Evolutionary conservation across 2,797 vertebrate genomes (phyloP).

Genomic region (Cyclura pinguis): DNA sequence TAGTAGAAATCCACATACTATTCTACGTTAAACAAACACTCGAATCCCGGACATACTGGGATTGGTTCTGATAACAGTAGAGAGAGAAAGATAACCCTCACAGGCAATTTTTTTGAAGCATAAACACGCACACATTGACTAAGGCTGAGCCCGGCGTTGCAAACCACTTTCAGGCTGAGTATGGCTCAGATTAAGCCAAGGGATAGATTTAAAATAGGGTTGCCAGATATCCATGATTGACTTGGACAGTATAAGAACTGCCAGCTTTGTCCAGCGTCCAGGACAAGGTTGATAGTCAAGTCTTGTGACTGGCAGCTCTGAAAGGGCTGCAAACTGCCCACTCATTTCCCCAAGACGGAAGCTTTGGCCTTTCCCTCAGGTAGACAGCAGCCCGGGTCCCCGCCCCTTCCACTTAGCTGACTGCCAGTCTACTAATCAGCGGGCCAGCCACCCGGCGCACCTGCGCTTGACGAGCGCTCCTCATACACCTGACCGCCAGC

Average conservation of each 20-base stretch:
- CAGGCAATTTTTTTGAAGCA: too few relatives aligned
- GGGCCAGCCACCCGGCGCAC: constrained; percentile 46
- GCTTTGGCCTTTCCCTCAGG: neutral
- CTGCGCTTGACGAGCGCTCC: constrained; percentile 50
- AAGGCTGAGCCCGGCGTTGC: constrained; percentile 9
- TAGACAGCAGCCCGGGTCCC: neutral
- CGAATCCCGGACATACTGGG: neutral
- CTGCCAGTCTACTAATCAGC: constrained; percentile 28
- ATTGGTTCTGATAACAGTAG: neutral
- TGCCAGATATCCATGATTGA: constrained; percentile 49
- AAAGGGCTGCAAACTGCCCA: neutral
- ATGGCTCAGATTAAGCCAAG: constrained; percentile 22
- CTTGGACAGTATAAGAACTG: constrained; percentile 9
- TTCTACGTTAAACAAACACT: neutral
- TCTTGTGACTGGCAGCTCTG: constrained; percentile 9
- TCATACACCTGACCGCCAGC: constrained; percentile 48
- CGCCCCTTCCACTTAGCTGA: constrained; percentile 34
- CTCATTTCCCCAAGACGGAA: neutral
- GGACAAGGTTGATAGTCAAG: neutral
- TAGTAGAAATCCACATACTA: neutral
- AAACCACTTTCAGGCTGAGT: constrained; percentile 23
- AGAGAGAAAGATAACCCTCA: neutral
- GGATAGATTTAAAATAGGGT: constrained; percentile 44
- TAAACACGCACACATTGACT: neutral
- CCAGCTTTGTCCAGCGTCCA: constrained; percentile 22